Conservation (phyloP, 2,113 vertebrate species). For the Entelurus aequoreus region DNA sequence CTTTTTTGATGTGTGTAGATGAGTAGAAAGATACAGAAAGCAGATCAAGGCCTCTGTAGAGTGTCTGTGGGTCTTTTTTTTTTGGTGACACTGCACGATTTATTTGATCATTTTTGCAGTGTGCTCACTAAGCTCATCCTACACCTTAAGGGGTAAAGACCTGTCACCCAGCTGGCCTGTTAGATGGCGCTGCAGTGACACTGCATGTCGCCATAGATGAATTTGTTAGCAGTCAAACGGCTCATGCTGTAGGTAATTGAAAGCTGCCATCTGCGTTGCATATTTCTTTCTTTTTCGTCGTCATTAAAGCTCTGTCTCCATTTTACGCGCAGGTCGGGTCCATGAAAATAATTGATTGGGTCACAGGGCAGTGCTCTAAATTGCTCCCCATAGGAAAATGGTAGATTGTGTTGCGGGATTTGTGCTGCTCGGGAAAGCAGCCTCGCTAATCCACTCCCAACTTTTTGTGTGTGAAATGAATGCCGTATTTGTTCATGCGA, state of each 20-base stretch:
- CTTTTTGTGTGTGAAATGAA: slow-evolving; percentile 24
- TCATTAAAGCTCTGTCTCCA: slow-evolving; percentile 30
- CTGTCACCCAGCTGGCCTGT: slow-evolving; percentile 10
- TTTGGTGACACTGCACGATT: not conserved
- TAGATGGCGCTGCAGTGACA: slow-evolving; percentile 18
- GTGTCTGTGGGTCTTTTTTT: not conserved
- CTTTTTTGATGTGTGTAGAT: not conserved
- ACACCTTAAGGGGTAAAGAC: slow-evolving; percentile 20
- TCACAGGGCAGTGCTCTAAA: slow-evolving; percentile 29
- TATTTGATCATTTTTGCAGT: not conserved
- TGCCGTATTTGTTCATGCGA: slow-evolving; percentile 17
- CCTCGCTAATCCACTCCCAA: slow-evolving; percentile 19
- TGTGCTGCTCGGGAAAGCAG: slow-evolving; percentile 36
- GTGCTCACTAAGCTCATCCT: slow-evolving; percentile 3
- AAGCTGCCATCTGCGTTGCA: slow-evolving; percentile 5
- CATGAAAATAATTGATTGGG: slow-evolving; percentile 50
- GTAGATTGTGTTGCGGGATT: slow-evolving; percentile 32
- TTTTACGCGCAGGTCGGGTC: slow-evolving; percentile 24
- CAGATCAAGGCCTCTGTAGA: not conserved
- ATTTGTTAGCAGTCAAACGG: slow-evolving; percentile 39
- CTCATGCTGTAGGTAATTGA: slow-evolving; percentile 28
- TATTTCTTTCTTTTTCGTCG: slow-evolving; percentile 5
- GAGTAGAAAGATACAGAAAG: not conserved
- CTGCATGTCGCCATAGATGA: slow-evolving; percentile 24
- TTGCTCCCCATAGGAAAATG: slow-evolving; percentile 30